These are phyloP conservation scores for Caenorhabditis latens DNA, from an alignment of 1,140 invertebrate genomes.

Conservation along the genomic window DNA sequence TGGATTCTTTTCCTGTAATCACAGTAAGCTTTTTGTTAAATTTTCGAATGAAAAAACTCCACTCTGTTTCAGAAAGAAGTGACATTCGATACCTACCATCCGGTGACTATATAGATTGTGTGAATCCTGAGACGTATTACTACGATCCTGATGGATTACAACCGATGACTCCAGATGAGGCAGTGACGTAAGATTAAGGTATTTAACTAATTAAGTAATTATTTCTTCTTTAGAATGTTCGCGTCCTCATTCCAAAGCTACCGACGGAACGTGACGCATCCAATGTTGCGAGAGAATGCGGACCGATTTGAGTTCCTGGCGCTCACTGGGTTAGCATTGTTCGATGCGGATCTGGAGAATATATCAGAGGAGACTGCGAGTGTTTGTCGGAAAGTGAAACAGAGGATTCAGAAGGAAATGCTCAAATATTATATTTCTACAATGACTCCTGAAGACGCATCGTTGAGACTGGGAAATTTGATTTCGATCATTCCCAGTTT, in stretches of 20 bases:
- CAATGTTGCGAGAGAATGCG: slow-evolving; percentile 16
- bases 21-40: slow-evolving; percentile 21
- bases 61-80: slow-evolving; percentile 51
- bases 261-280: slow-evolving; percentile 15
- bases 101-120: slow-evolving; percentile 23
- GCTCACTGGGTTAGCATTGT: slow-evolving; percentile 1
- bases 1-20: slow-evolving; percentile 4
- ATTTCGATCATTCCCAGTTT: slow-evolving; percentile 33
- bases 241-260: slow-evolving; percentile 7
- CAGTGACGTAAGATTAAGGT: background rate
- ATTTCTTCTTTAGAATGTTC: background rate
- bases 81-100: slow-evolving; percentile 32
- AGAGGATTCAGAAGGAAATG: background rate
- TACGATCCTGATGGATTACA: slow-evolving; percentile 11
- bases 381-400: background rate
- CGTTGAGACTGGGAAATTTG: background rate
- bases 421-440: slow-evolving; percentile 9
- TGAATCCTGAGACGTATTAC: slow-evolving; percentile 14
- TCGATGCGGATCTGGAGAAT: slow-evolving; percentile 10
- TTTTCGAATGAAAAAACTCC: too few species aligned
- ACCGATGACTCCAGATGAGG: slow-evolving; percentile 20
- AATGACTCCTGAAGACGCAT: background rate
- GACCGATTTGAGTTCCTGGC: slow-evolving; percentile 21
- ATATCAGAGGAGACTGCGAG: slow-evolving; percentile 12
- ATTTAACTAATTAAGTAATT: background rate